Percentiles rank a stretch among this genome's conserved stretches.
These are phyloP conservation scores for Diplolepis rosae DNA, from an alignment of 2,888 invertebrate genomes.

Conservation along the genomic window DNA sequence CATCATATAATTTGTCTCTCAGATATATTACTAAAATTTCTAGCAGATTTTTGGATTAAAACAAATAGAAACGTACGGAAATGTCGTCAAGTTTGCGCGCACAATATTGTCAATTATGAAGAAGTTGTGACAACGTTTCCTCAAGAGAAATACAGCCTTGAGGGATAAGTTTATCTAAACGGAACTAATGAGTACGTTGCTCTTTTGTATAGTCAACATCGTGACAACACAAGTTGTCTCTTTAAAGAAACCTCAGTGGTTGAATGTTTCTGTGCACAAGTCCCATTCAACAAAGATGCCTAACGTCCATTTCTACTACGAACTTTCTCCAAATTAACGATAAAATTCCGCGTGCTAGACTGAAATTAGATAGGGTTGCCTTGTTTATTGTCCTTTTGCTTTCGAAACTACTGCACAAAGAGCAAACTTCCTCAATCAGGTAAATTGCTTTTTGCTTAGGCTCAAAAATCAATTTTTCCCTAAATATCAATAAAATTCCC, in stretches of 20 bases:
- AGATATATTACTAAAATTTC: not conserved
- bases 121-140: slow-evolving; percentile 20
- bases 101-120: not conserved
- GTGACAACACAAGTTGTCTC: not conserved
- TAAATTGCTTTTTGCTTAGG: slow-evolving; percentile 40
- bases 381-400: slow-evolving; percentile 56
- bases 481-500: too few species aligned
- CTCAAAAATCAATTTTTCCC: slow-evolving; percentile 39
- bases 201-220: slow-evolving; percentile 1
- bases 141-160: slow-evolving; percentile 35
- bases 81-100: slow-evolving; percentile 13
- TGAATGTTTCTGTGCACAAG: not conserved
- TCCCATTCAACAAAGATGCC: not conserved
- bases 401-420: slow-evolving; percentile 57
- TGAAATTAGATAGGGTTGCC: slow-evolving; percentile 59
- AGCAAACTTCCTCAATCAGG: slow-evolving; percentile 43
- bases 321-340: slow-evolving; percentile 62
- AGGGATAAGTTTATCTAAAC: slow-evolving; percentile 38
- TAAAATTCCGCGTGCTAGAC: slow-evolving; percentile 45
- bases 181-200: slow-evolving; percentile 41
- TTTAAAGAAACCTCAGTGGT: not conserved
- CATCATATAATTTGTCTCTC: too few species aligned
- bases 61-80: not conserved
- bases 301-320: not conserved
- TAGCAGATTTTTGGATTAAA: not conserved